Conservation (phyloP, 2,888 invertebrate species). For the Tenthredo amoena region DNA sequence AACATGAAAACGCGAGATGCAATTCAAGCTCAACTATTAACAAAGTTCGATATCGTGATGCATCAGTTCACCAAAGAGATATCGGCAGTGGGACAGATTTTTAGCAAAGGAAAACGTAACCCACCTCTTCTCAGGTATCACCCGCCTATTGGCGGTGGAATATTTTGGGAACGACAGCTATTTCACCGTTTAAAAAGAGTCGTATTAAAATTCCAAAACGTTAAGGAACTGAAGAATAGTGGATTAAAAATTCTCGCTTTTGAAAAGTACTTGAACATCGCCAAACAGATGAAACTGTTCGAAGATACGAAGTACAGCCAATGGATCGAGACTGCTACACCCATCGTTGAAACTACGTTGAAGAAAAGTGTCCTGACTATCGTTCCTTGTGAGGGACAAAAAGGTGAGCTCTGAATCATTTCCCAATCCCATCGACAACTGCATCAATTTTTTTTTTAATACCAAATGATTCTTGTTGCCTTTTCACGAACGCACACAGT, state of each 20-base stretch:
- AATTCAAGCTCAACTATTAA: constrained; percentile 86
- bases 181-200: constrained; percentile 90
- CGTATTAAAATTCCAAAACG: constrained; percentile 88
- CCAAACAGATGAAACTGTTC: constrained; percentile 87
- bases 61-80: constrained; percentile 93
- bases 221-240: constrained; percentile 86
- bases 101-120: constrained; percentile 82
- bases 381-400: constrained; percentile 71
- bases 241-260: constrained; percentile 88
- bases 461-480: not conserved
- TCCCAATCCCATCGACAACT: not conserved
- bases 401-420: constrained; percentile 56
- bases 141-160: constrained; percentile 90
- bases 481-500: not conserved
- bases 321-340: constrained; percentile 85
- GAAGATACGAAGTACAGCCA: constrained; percentile 86
- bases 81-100: constrained; percentile 84
- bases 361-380: constrained; percentile 85
- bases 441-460: not conserved
- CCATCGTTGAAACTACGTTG: constrained; percentile 84
- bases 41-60: constrained; percentile 92
- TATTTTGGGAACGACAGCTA: constrained; percentile 91
- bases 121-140: constrained; percentile 88
- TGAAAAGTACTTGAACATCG: constrained; percentile 87
- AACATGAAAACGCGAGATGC: constrained; percentile 87